Conservation (phyloP, 2,888 invertebrate genomes). For the Lepetodrilus schrolli region DNA sequence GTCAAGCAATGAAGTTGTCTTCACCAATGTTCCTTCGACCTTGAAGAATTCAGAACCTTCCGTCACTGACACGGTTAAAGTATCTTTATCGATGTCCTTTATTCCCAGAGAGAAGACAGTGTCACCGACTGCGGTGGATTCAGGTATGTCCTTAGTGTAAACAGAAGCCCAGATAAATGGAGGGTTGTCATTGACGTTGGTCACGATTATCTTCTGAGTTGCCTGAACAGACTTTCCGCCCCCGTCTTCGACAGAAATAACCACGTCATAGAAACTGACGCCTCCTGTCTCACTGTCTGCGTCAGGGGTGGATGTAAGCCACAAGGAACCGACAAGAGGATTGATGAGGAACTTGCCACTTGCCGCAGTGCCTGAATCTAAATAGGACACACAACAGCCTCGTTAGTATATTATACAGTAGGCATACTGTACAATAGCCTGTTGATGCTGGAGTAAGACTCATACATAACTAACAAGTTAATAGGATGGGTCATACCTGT, state of each 20-base stretch:
- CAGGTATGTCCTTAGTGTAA: neutral
- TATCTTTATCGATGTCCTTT: slow-evolving; percentile 5
- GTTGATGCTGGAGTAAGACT: too few species aligned
- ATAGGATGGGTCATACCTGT: neutral
- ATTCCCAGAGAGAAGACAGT: neutral
- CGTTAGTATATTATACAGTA: too few species aligned
- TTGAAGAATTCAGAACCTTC: neutral
- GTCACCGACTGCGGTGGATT: neutral
- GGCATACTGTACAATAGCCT: too few species aligned
- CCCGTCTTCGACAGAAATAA: neutral
- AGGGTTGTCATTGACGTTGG: slow-evolving; percentile 1
- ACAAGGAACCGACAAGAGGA: neutral
- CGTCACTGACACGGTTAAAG: neutral
- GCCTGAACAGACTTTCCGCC: neutral
- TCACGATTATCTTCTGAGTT: neutral
- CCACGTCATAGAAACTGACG: neutral
- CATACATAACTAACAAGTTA: too few species aligned
- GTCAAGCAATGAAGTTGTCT: neutral
- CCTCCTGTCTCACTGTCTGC: slow-evolving; percentile 10
- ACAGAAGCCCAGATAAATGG: neutral
- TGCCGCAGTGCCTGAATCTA: neutral
- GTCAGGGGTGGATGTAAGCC: neutral
- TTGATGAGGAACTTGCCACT: neutral
- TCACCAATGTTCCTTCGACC: neutral
- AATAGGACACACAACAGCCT: too few species aligned